Percentiles rank a stretch among this genome's conserved stretches.
These are phyloP conservation scores for Parascotia fuliginaria DNA, from an alignment of 2,888 invertebrate species.

Conservation along the genomic window DNA sequence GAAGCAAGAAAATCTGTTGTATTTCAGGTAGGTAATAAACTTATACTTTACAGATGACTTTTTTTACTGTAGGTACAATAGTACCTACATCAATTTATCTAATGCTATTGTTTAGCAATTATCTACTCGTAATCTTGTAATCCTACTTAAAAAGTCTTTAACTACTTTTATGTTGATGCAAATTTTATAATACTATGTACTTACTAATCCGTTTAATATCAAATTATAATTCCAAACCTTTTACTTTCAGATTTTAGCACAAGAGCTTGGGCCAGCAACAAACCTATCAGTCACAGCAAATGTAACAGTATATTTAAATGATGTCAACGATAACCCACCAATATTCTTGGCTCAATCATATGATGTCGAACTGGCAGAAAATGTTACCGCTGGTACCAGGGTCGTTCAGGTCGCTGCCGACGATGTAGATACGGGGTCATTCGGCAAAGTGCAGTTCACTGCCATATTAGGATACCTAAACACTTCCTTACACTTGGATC, in stretches of 20 bases:
- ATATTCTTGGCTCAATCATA: conserved; percentile 91
- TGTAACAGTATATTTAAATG: conserved; percentile 92
- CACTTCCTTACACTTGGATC: conserved; percentile 91
- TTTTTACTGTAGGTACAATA: too few species aligned
- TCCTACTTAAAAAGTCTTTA: too few species aligned
- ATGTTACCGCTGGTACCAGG: conserved; percentile 90
- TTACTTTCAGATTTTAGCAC: conserved; percentile 89
- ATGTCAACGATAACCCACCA: conserved; percentile 95
- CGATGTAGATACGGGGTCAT: conserved; percentile 92
- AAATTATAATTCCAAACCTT: not conserved
- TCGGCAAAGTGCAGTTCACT: conserved; percentile 92
- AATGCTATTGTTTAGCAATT: too few species aligned
- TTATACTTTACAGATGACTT: too few species aligned
- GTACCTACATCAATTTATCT: too few species aligned
- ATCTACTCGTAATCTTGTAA: too few species aligned
- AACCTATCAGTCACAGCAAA: conserved; percentile 91
- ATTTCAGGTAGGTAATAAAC: conserved; percentile 86
- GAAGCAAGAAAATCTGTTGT: conserved; percentile 91
- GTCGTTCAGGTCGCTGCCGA: conserved; percentile 92
- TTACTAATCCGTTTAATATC: too few species aligned
- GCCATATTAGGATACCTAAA: conserved; percentile 91
- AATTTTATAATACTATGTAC: too few species aligned
- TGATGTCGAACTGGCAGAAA: conserved; percentile 91
- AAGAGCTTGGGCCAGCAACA: conserved; percentile 91
- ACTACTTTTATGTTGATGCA: too few species aligned